Base-by-base conservation (phyloP, 2,888 invertebrate genomes). In the Eilema sororculum region DNA sequence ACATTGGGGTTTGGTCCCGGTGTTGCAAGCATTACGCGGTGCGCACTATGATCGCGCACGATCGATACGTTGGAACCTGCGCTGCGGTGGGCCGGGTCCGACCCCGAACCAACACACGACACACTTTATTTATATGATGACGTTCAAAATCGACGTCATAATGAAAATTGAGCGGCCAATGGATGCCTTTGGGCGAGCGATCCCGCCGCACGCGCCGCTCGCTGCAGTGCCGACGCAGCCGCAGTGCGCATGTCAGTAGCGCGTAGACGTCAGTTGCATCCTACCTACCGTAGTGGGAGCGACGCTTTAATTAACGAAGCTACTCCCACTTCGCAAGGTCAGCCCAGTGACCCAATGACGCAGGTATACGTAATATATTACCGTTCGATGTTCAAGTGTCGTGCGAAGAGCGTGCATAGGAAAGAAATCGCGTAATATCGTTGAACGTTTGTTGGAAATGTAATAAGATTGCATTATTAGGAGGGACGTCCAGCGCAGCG, bases 61-160 rank as follows among this genome's bases (percentile, higher is more conserved):
- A 85, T 88, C 87, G 84, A 86, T 83, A 79, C 25, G 71, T 13
- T 63, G 67, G 60, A 86, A 85, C 85, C 82, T 76, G 76, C 71
- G 70, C 83, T 89, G 89, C 91, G 87, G 85, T 79, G 80, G 80
- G 79, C 75, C 82, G 79, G 75, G 78, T 73, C 83, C 81, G 74
- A 81, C 87, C 86, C 83, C 83, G 83, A 85, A 76, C 81, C 80
- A 78, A 76, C 78, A 80, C 78, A 86, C 86, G 80, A 79, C 84
- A 86, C 86, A 87, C 88, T 86, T 89, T 89, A 89, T 89, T 89
- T 87, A 88, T 87, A 86, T 82, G 86, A 88, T 91, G 91, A 91
- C 91, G 90, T 89, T 87, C 73, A 73, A 77, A 78, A 82, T 80
- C 88, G 86, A 91, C 90, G 91, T 91, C 91, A 92, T 87, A 85